A percentile compares a stretch with the other conserved stretches of the same genome.
These are phyloP conservation scores for Neuroscelio doddi DNA, from an alignment of 2,888 invertebrate genomes.

Conservation along the genomic window DNA sequence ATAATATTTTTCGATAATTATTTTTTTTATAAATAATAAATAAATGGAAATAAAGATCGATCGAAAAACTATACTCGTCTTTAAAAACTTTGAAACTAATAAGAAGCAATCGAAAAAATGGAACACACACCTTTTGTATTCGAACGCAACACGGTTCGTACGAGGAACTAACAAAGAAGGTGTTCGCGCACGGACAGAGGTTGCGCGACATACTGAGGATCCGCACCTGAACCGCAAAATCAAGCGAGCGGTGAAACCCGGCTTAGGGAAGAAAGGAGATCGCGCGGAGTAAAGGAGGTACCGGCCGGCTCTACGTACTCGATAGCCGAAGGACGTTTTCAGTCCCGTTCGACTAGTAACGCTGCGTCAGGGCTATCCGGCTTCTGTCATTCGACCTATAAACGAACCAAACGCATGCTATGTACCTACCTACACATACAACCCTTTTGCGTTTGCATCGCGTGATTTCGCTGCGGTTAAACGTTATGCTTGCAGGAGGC, in stretches of 20 bases:
- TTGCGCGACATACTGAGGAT: constrained; percentile 48
- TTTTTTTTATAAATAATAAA: too few relatives aligned
- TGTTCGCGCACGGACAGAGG: constrained; percentile 44
- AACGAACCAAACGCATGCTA: constrained; percentile 8
- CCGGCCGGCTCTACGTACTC: constrained; percentile 28
- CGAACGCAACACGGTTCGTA: constrained; percentile 7
- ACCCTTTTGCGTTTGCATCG: background rate
- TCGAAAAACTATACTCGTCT: too few relatives aligned
- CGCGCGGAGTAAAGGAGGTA: constrained; percentile 30
- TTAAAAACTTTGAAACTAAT: too few relatives aligned
- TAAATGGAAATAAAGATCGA: too few relatives aligned
- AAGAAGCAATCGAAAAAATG: background rate
- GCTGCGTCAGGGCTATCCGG: constrained; percentile 6
- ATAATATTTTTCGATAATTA: too few relatives aligned
- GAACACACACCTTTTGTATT: background rate
- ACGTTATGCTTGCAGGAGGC: constrained; percentile 10
- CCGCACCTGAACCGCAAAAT: constrained; percentile 29
- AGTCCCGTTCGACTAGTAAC: constrained; percentile 23
- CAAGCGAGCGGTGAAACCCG: constrained; percentile 39
- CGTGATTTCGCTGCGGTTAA: constrained; percentile 7
- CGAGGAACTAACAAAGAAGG: constrained; percentile 26
- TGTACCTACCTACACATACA: background rate
- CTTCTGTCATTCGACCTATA: constrained; percentile 23
- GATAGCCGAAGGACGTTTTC: constrained; percentile 45
- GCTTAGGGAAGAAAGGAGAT: constrained; percentile 38